A percentile compares a stretch with the other conserved stretches of the same genome.
Conservation (phyloP, 2,113 vertebrate species). For the Lota lota region DNA sequence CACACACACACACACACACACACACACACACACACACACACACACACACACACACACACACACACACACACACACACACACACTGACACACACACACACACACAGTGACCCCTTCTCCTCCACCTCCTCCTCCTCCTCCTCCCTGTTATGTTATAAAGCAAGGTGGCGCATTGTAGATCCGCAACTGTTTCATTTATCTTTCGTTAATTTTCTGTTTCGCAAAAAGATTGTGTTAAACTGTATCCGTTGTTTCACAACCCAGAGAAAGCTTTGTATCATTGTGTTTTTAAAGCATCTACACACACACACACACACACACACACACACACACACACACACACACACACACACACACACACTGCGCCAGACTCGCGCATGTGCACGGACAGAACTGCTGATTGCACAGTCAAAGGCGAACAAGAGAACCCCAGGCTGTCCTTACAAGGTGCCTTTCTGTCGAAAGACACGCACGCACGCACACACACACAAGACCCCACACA, state of each 20-base stretch:
- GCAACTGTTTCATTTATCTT: no score
- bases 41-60: conserved; percentile 25
- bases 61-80: conserved; percentile 16
- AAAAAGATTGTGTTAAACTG: no score
- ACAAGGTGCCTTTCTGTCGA: background rate
- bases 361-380: background rate
- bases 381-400: conserved; percentile 11
- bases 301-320: background rate
- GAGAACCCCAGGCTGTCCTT: background rate
- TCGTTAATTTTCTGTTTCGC: no score
- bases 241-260: no score
- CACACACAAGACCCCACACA: background rate
- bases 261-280: no score
- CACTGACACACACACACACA: conserved; percentile 18
- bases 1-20: conserved; percentile 24
- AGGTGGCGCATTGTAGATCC: no score
- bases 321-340: conserved; percentile 7
- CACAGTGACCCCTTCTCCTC: no score
- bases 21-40: conserved; percentile 20
- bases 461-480: conserved; percentile 17
- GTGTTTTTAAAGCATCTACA: background rate
- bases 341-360: conserved; percentile 3
- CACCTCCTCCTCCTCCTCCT: no score
- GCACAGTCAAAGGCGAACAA: background rate
- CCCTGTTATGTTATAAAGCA: no score